Percentiles rank a stretch among this genome's conserved stretches.
Conservation (phyloP, 2,888 invertebrate genomes). For the Philopedon plagiatum region DNA sequence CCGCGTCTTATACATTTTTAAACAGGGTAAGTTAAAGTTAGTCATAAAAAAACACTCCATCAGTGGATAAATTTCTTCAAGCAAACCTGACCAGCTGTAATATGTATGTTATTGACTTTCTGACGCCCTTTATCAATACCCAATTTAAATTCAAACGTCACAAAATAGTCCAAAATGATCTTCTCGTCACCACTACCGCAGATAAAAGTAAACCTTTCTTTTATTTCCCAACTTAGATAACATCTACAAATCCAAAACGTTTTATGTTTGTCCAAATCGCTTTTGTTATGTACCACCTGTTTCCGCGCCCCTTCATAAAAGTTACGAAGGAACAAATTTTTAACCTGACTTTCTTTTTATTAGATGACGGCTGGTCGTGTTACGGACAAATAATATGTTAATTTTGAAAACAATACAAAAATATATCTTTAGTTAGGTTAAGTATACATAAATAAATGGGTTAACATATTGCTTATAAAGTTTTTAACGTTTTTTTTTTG, state of each 20-base stretch:
- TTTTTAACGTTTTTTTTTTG: no score
- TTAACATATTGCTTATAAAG: no score
- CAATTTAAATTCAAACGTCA: slow-evolving; percentile 44
- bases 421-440: not conserved
- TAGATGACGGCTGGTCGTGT: slow-evolving; percentile 21
- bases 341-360: slow-evolving; percentile 38
- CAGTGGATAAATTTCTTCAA: no score
- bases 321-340: slow-evolving; percentile 42
- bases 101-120: slow-evolving; percentile 24
- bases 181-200: slow-evolving; percentile 41
- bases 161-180: slow-evolving; percentile 53
- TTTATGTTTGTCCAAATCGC: slow-evolving; percentile 46
- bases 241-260: slow-evolving; percentile 53
- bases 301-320: slow-evolving; percentile 50
- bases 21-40: no score
- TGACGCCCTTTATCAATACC: slow-evolving; percentile 55
- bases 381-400: slow-evolving; percentile 14
- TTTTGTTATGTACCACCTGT: slow-evolving; percentile 59
- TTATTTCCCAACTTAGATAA: slow-evolving; percentile 56
- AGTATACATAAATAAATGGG: not conserved
- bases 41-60: no score
- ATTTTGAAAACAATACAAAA: not conserved
- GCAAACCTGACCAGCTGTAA: not conserved
- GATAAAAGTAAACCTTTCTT: slow-evolving; percentile 53
- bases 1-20: no score